Evolutionary conservation across 23 tunicate genomes (phyloP), one percentile per base, ranked within the genome.

Genomic region (Diplosoma virens): DNA sequence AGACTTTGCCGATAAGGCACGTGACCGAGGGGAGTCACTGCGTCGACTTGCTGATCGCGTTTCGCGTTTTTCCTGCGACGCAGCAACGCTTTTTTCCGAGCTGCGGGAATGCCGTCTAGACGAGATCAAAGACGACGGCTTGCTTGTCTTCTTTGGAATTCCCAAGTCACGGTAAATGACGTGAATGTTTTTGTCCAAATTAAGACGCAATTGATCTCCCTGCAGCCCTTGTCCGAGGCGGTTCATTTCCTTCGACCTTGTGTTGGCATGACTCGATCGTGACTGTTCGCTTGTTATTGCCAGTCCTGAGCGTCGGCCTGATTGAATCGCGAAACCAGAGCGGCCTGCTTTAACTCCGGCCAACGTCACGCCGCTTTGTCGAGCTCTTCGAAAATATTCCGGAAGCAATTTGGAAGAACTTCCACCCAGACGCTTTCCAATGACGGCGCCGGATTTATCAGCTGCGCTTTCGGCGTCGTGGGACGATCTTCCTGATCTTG

Each of bases 101-200:
- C 24, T 5, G 0, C n/a, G n/a, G 3, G 64, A 45, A 48, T 48
- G 17, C 26, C 26, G 61, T 20, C 79, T 63, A 0, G 74, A 67
- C 3, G 20, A 27, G 24, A 37, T 16, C 5, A 67, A 24, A 22
- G 70, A 58, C 11, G 86, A 71, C 6, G 68, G 47, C 16, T 55
- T 80, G 16, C 84, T 55, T 4, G 71, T 5, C 56, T 73, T 82
- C 59, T 89, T 89, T 0, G 81, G 76, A 21, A 89, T 66, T 21
- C 96, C 96, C 28, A 89, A 55, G 63, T 90, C 97, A 17, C 86
- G 79, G 79, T 84, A 90, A 29, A 90, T 84, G 29, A 46, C 33
- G 33, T 90, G 86, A 35, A 90, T 90, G 72, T 90, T 84, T 67
- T 90, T 90, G 54, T 90, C 97, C 53, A 90, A 45, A 66, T 84